Base-by-base conservation (phyloP, 2,797 vertebrate species). In the Falco concolor region DNA sequence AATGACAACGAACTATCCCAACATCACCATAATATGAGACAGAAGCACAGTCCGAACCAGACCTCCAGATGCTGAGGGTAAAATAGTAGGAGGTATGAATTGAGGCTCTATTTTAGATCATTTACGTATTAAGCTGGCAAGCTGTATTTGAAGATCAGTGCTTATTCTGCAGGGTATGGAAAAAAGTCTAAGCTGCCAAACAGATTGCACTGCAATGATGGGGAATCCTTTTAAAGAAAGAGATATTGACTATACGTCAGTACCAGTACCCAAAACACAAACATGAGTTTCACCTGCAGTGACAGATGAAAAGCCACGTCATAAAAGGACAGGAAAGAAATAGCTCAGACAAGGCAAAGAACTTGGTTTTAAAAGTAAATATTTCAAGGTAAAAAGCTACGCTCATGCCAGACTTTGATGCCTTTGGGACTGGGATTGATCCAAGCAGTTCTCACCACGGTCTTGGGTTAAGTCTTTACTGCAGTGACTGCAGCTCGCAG, bases 131-230 rank as follows among this genome's bases (percentile, higher is more conserved):
- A 90, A 96, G 76, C 76, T 42, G n/a, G 83, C 11, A 70, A 79
- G 54, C 49, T 89, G 21, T 44, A 64, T 68, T 72, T 92, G 81
- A 92, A 94, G 87, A 94, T 54, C 44, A 60, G 19, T 17, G 42
- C 68, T 93, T 84, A 78, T 86, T 91, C 93, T 53, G 38, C 52
- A 91, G 57, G 9, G 21, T 70, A 52, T 34, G 83, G 77, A 86
- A 92, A 84, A 96, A 92, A 89, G 57, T 30, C 23, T 79, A 54
- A 70, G 24, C 40, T 95, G 85, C 59, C 93, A 87, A 93, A 84
- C 42, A 76, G 64, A 34, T 85, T 96, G 83, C 65, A 88, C 23
- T 14, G 42, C 25, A 94, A 30, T 42, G 69, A 88, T 21, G 68
- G 45, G n/a, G 34, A 93, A 73, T 50, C 27, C n/a, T 72, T 87